Conservation (phyloP, 1,140 invertebrate species). For the Nasonia longicornis region DNA sequence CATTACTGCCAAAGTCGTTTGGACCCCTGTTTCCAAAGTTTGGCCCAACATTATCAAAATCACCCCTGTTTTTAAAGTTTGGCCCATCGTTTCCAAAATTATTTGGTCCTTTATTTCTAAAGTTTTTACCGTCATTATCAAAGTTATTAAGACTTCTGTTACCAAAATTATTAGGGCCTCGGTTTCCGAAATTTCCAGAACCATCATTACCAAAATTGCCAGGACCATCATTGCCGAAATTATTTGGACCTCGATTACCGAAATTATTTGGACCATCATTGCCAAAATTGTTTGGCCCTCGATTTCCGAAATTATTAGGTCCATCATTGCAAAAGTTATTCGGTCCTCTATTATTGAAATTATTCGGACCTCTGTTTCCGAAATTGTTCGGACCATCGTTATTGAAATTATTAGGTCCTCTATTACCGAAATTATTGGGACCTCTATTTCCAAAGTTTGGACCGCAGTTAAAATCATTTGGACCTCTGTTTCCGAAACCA, state of each 20-base stretch:
- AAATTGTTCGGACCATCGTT: slow-evolving; percentile 2
- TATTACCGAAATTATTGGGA: slow-evolving; percentile 18
- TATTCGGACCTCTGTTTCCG: slow-evolving; percentile 9
- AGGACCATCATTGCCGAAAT: background rate
- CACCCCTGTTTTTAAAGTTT: background rate
- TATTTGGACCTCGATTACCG: slow-evolving; percentile 23
- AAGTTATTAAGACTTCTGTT: slow-evolving; percentile 32
- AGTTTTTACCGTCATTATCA: slow-evolving; percentile 17
- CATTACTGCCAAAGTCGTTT: slow-evolving; percentile 5
- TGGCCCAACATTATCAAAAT: slow-evolving; percentile 7
- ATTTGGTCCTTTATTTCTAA: slow-evolving; percentile 2
- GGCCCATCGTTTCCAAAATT: slow-evolving; percentile 6
- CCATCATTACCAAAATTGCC: slow-evolving; percentile 38
- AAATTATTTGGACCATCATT: slow-evolving; percentile 28
- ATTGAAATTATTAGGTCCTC: background rate
- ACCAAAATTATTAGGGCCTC: slow-evolving; percentile 26
- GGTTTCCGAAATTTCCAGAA: slow-evolving; percentile 4
- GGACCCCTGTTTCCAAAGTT: slow-evolving; percentile 1
- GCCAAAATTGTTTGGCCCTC: slow-evolving; percentile 16
- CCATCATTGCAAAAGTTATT: slow-evolving; percentile 19
- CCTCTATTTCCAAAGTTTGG: slow-evolving; percentile 7
- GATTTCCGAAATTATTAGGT: slow-evolving; percentile 17
- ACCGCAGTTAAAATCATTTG: background rate
- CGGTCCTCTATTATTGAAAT: slow-evolving; percentile 13
- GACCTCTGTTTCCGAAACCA: slow-evolving; percentile 38